Evolutionary conservation across 2,797 vertebrate species (phyloP).

Genomic region (Oophaga sylvatica): DNA sequence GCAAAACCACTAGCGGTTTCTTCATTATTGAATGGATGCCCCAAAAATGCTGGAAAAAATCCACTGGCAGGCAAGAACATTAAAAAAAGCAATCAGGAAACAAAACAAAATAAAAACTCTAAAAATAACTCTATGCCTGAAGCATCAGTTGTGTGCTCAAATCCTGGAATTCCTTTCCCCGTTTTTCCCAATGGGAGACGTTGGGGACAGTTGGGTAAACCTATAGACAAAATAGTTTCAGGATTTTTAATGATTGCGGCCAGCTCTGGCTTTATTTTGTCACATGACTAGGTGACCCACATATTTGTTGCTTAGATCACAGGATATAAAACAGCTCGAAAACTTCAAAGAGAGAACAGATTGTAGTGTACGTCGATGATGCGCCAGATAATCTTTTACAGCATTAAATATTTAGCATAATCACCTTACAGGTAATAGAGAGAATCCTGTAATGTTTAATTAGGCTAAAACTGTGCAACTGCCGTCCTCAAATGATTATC

Average conservation of each 20-base stretch:
- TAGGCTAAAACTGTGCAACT: conserved; percentile 65
- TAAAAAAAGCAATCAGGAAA: no score
- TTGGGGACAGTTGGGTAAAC: neutral
- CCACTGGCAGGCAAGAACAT: no score
- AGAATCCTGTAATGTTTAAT: conserved; percentile 77
- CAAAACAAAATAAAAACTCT: no score
- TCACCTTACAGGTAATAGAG: conserved; percentile 74
- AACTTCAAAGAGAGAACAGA: conserved; percentile 75
- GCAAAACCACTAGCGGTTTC: no score
- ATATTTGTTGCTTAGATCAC: neutral
- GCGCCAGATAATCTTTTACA: conserved; percentile 74
- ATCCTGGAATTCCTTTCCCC: neutral
- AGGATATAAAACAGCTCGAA: conserved; percentile 67
- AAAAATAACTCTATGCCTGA: no score
- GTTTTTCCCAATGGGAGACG: neutral
- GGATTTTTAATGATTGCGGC: neutral
- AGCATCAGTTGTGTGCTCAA: neutral
- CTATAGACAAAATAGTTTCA: neutral
- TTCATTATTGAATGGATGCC: no score
- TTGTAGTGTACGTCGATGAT: conserved; percentile 76
- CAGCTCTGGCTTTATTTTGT: neutral
- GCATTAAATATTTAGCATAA: conserved; percentile 80
- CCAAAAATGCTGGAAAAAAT: no score
- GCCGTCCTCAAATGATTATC: conserved; percentile 25
- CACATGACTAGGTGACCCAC: neutral